Conservation (phyloP, 92 coral and sea anemone genomes). For the Paramuricea clavata region DNA sequence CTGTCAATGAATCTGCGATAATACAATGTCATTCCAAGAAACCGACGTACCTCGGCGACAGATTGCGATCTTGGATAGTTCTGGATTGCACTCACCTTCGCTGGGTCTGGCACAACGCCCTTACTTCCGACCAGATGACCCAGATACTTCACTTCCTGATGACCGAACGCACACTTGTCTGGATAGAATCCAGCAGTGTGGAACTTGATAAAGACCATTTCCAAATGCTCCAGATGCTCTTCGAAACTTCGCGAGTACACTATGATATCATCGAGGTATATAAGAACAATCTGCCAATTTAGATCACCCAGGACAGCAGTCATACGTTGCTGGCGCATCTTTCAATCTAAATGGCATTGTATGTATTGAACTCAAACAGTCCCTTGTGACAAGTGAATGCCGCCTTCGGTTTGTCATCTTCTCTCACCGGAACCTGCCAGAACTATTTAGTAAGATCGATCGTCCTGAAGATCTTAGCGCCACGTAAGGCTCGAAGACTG, state of each 20-base stretch:
- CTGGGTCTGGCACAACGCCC: too few relatives aligned
- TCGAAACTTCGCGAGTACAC: neutral
- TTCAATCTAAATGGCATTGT: neutral
- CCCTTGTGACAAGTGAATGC: neutral
- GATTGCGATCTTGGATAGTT: too few relatives aligned
- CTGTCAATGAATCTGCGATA: too few relatives aligned
- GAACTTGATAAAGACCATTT: neutral
- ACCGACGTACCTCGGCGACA: too few relatives aligned
- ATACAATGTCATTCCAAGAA: too few relatives aligned
- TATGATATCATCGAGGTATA: neutral
- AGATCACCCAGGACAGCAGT: neutral
- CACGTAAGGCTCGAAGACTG: neutral
- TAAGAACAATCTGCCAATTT: neutral
- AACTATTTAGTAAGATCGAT: neutral
- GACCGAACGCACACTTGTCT: neutral
- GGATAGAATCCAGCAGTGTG: neutral
- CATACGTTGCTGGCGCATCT: neutral
- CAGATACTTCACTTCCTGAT: neutral
- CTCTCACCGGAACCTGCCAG: slow-evolving; percentile 3
- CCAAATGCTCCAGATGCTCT: neutral
- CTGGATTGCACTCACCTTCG: too few relatives aligned
- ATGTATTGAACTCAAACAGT: neutral
- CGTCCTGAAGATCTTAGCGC: neutral
- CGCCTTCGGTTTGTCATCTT: neutral
- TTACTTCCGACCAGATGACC: too few relatives aligned